Evolutionary conservation across 2,888 invertebrate genomes (phyloP).

Genomic region (Drosophila rellima): DNA sequence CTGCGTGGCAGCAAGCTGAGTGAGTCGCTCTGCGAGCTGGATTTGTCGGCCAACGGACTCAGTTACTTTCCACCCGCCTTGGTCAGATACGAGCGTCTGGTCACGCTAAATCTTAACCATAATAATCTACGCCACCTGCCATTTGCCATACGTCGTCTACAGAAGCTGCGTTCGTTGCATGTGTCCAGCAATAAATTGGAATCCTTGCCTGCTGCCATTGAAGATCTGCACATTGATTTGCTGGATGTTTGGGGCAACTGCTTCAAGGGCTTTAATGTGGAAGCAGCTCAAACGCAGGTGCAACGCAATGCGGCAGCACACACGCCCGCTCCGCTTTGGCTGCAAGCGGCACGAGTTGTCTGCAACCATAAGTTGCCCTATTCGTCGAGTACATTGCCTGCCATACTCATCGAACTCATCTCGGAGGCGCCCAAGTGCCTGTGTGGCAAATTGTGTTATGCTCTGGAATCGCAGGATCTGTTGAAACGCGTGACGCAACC

Average conservation of each 20-base stretch:
- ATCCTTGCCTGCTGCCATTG: slow-evolving; percentile 83
- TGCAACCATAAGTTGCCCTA: slow-evolving; percentile 71
- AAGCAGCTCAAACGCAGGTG: slow-evolving; percentile 49
- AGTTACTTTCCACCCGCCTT: slow-evolving; percentile 88
- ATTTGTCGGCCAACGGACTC: slow-evolving; percentile 89
- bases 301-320: background rate
- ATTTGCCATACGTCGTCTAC: slow-evolving; percentile 88
- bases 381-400: slow-evolving; percentile 72
- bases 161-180: slow-evolving; percentile 79
- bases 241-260: slow-evolving; percentile 85
- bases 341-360: slow-evolving; percentile 78
- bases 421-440: slow-evolving; percentile 82
- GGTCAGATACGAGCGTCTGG: slow-evolving; percentile 88
- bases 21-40: slow-evolving; percentile 87
- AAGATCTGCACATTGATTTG: slow-evolving; percentile 77
- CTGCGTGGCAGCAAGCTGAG: slow-evolving; percentile 87
- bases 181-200: slow-evolving; percentile 82
- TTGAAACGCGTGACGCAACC: slow-evolving; percentile 79
- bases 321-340: slow-evolving; percentile 77
- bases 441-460: slow-evolving; percentile 83
- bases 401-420: slow-evolving; percentile 81
- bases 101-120: slow-evolving; percentile 88
- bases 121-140: slow-evolving; percentile 89
- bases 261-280: slow-evolving; percentile 57
- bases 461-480: slow-evolving; percentile 61